phyloP scores from a whole-genome alignment of 2,797 vertebrate genomes.

The Protonibea diacanthus region DNA sequence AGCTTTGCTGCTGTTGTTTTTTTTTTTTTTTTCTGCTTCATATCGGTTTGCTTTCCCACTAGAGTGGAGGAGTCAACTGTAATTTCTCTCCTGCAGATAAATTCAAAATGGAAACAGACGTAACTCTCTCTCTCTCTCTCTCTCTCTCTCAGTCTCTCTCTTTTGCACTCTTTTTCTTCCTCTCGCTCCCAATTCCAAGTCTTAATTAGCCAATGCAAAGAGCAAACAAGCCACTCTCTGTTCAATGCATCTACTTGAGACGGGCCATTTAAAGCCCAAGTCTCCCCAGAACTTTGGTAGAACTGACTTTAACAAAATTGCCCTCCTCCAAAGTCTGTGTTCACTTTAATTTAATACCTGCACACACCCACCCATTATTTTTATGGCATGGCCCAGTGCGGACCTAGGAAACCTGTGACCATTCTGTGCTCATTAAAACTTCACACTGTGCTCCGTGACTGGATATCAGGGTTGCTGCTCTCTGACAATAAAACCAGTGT shows the following conservation, averaged over 20 bases:
- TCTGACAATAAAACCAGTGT: conserved; percentile 60
- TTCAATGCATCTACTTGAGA: conserved; percentile 67
- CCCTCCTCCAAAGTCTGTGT: conserved; percentile 57
- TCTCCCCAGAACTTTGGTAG: conserved; percentile 38
- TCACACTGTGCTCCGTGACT: conserved; percentile 67
- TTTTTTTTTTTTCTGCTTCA: conserved; percentile 46
- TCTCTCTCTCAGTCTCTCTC: conserved; percentile 4
- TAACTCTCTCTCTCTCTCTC: conserved; percentile 58
- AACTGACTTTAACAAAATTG: conserved; percentile 55
- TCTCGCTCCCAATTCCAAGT: conserved; percentile 52
- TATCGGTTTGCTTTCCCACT: conserved; percentile 77
- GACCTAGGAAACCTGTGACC: conserved; percentile 55
- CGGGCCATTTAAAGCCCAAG: conserved; percentile 42
- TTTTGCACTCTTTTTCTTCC: conserved; percentile 34
- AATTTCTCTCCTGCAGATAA: conserved; percentile 82
- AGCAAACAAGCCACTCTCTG: conserved; percentile 72
- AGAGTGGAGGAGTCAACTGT: conserved; percentile 81
- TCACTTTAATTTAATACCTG: conserved; percentile 73
- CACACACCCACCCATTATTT: conserved; percentile 78
- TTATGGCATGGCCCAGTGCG: conserved; percentile 63
- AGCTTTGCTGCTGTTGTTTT: conserved; percentile 71
- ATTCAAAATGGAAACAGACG: conserved; percentile 83
- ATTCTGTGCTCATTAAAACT: conserved; percentile 78
- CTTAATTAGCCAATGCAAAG: conserved; percentile 83
- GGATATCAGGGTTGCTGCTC: conserved; percentile 59